phyloP scores from a whole-genome alignment of 2,888 invertebrate genomes.

The Heliconius ethilla region DNA sequence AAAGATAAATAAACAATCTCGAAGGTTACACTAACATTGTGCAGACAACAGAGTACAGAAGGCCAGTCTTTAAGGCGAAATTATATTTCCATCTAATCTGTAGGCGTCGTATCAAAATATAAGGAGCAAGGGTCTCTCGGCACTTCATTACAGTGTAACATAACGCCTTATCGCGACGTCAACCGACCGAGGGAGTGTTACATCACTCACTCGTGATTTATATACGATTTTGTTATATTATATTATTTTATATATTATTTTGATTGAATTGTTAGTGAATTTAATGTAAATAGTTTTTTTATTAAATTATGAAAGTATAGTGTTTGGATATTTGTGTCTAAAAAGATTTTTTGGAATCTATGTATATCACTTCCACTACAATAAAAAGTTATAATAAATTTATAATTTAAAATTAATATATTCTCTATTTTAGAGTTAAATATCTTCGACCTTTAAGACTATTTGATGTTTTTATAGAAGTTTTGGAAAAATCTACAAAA shows the following conservation, averaged over 20 bases:
- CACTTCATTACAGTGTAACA: conserved; percentile 28
- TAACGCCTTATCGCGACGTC: conserved; percentile 23
- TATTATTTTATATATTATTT: neutral
- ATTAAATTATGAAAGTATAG: too few relatives aligned
- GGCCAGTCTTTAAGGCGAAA: conserved; percentile 17
- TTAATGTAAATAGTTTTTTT: neutral
- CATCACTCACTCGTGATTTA: conserved; percentile 1
- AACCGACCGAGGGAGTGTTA: conserved; percentile 7
- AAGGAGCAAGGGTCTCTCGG: conserved; percentile 25
- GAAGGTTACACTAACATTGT: neutral
- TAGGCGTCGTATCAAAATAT: conserved; percentile 21
- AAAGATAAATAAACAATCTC: conserved; percentile 15
- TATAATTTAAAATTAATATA: too few relatives aligned
- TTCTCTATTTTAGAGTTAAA: too few relatives aligned
- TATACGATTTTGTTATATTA: neutral
- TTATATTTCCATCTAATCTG: conserved; percentile 26
- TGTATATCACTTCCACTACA: too few relatives aligned
- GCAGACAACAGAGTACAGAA: neutral
- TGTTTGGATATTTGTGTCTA: too few relatives aligned
- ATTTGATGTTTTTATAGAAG: too few relatives aligned
- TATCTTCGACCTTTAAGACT: too few relatives aligned
- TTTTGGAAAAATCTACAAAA: too few relatives aligned
- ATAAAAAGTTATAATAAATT: too few relatives aligned
- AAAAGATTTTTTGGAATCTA: too few relatives aligned
- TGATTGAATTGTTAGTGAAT: neutral